Conservation (phyloP, 2,113 vertebrate species). For the Salvelinus fontinalis region DNA sequence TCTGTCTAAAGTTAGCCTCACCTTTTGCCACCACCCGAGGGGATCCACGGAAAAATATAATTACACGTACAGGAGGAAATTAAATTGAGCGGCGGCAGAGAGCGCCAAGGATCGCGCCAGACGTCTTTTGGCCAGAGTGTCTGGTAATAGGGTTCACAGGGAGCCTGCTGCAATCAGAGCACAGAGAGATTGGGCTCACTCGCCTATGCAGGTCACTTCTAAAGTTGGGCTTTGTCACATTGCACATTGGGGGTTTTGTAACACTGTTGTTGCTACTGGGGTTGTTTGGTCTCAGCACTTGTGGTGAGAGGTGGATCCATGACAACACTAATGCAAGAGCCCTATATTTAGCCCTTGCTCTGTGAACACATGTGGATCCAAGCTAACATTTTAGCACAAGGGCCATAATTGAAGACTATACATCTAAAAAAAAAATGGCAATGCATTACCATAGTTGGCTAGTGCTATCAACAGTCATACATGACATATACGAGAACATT, state of each 20-base stretch:
- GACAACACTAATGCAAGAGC: too few species aligned
- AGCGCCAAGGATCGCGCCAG: background rate
- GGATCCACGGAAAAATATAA: slow-evolving; percentile 37
- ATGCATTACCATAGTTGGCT: background rate
- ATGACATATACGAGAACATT: too few species aligned
- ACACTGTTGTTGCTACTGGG: background rate
- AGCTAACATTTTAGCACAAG: too few species aligned
- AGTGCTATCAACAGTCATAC: background rate
- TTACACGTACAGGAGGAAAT: slow-evolving; percentile 37
- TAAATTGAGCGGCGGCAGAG: slow-evolving; percentile 16
- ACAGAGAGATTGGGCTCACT: background rate
- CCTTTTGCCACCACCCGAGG: slow-evolving; percentile 25
- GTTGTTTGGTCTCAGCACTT: background rate
- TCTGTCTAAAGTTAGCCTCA: slow-evolving; percentile 31
- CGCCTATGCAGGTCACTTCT: slow-evolving; percentile 10
- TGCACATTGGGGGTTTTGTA: background rate
- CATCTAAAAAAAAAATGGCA: too few species aligned
- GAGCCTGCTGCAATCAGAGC: slow-evolving; percentile 22
- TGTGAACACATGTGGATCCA: too few species aligned
- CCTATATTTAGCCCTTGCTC: too few species aligned
- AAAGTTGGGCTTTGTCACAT: slow-evolving; percentile 5
- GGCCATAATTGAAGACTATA: too few species aligned
- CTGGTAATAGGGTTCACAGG: slow-evolving; percentile 30
- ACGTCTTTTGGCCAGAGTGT: slow-evolving; percentile 6
- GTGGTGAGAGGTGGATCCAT: too few species aligned